phyloP scores from a whole-genome alignment of 2,888 invertebrate genomes.

The Trissolcus japonicus region DNA sequence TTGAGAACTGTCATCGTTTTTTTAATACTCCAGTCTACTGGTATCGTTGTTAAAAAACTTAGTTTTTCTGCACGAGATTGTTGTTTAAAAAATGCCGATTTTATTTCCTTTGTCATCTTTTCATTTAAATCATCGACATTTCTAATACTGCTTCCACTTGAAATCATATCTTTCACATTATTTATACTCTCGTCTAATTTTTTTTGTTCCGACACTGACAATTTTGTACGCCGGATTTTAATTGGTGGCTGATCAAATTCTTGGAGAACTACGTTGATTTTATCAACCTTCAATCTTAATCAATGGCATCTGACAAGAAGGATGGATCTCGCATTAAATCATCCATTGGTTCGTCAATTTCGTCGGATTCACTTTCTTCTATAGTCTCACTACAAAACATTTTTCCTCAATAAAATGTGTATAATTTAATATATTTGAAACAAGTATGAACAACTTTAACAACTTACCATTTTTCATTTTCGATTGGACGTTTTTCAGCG shows the following conservation, averaged over 20 bases:
- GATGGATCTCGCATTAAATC: slow-evolving; percentile 39
- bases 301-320: slow-evolving; percentile 21
- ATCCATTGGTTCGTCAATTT: slow-evolving; percentile 34
- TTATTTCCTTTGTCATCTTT: slow-evolving; percentile 19
- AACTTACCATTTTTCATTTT: slow-evolving; percentile 17
- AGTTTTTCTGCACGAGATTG: slow-evolving; percentile 28
- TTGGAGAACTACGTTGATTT: slow-evolving; percentile 32
- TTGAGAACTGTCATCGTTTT: slow-evolving; percentile 22
- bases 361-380: slow-evolving; percentile 19
- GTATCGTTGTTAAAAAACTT: slow-evolving; percentile 32
- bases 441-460: slow-evolving; percentile 8
- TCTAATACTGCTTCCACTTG: slow-evolving; percentile 8
- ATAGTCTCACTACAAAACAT: neutral
- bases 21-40: slow-evolving; percentile 31
- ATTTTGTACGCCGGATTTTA: slow-evolving; percentile 37
- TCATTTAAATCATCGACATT: slow-evolving; percentile 16
- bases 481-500: slow-evolving; percentile 17
- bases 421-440: slow-evolving; percentile 19
- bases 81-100: slow-evolving; percentile 27
- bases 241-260: slow-evolving; percentile 40
- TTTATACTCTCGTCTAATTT: slow-evolving; percentile 24
- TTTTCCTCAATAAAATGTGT: slow-evolving; percentile 16
- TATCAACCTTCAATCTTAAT: slow-evolving; percentile 30
- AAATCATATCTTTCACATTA: slow-evolving; percentile 24
- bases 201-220: slow-evolving; percentile 36